These are phyloP conservation scores for Sussaba pulchella DNA, from an alignment of 2,888 invertebrate genomes.

Conservation along the genomic window DNA sequence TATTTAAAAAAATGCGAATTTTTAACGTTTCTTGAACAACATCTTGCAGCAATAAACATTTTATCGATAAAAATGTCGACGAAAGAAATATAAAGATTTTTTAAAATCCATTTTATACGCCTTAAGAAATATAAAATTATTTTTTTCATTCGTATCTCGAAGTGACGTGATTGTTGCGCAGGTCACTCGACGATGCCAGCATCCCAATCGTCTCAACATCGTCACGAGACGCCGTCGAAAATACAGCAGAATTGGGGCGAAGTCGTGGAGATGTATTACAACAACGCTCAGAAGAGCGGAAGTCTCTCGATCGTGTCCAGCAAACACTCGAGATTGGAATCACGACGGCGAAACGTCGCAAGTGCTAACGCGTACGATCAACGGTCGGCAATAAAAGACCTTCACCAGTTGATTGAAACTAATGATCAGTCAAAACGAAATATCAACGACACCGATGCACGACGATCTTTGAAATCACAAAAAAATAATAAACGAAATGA, in stretches of 20 bases:
- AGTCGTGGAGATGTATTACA: conserved; percentile 79
- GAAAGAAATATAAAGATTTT: too few species aligned
- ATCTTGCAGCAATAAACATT: too few species aligned
- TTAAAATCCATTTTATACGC: too few species aligned
- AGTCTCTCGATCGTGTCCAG: conserved; percentile 73
- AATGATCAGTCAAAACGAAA: conserved; percentile 12
- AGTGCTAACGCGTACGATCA: conserved; percentile 20
- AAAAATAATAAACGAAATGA: conserved; percentile 19
- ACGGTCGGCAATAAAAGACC: conserved; percentile 37
- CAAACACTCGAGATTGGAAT: conserved; percentile 71
- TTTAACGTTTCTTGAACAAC: too few species aligned
- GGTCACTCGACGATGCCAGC: conserved; percentile 52
- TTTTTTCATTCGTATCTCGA: not conserved
- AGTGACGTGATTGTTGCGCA: conserved; percentile 2
- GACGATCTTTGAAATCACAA: conserved; percentile 32
- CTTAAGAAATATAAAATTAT: too few species aligned
- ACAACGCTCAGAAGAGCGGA: conserved; percentile 73
- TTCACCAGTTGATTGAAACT: conserved; percentile 28
- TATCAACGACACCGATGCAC: conserved; percentile 22
- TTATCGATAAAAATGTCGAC: too few species aligned
- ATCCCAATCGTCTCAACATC: conserved; percentile 38
- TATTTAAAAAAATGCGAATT: too few species aligned
- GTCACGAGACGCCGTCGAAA: conserved; percentile 47
- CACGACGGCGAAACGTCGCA: conserved; percentile 29
- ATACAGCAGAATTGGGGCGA: conserved; percentile 70